Percentiles rank a stretch among this genome's conserved stretches.
phyloP scores from a whole-genome alignment of 2,113 vertebrate species.

The Thinocorus orbignyianus region DNA sequence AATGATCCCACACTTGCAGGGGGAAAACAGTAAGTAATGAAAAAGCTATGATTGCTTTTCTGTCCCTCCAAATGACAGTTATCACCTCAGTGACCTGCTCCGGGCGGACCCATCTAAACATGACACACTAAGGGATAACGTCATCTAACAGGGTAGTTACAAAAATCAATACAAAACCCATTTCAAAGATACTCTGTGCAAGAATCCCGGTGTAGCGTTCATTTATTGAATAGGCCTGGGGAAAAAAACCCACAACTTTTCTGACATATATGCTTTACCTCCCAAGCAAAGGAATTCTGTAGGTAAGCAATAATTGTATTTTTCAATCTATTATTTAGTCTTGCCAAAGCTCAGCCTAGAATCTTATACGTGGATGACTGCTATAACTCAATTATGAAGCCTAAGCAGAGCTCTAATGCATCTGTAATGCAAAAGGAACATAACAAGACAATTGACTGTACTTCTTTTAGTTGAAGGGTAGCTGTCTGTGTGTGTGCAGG shows the following conservation, averaged over 20 bases:
- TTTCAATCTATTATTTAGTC: constrained; percentile 91
- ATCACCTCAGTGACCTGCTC: constrained; percentile 99
- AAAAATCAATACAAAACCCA: constrained; percentile 99
- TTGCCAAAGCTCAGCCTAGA: constrained; percentile 78
- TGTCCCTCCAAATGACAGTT: constrained; percentile 99
- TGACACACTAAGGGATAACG: constrained; percentile 99
- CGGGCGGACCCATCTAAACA: constrained; percentile 94
- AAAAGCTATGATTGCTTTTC: constrained; percentile 99
- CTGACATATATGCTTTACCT: constrained; percentile 92
- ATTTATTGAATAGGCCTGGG: constrained; percentile 99
- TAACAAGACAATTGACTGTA: constrained; percentile 14
- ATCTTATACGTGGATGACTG: constrained; percentile 84
- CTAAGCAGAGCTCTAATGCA: constrained; percentile 40
- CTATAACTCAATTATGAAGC: constrained; percentile 82
- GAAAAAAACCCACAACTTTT: constrained; percentile 90
- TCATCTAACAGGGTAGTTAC: constrained; percentile 99
- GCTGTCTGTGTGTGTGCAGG: background rate
- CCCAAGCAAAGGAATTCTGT: constrained; percentile 87
- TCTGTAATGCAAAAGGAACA: constrained; percentile 56
- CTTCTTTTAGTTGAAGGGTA: background rate
- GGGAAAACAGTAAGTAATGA: constrained; percentile 99
- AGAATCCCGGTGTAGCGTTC: constrained; percentile 91
- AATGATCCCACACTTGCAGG: constrained; percentile 92
- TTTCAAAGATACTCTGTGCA: constrained; percentile 96
- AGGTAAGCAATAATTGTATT: constrained; percentile 93